Evolutionary conservation across 2,113 vertebrate genomes (phyloP).

Genomic region (Hypomesus transpacificus): DNA sequence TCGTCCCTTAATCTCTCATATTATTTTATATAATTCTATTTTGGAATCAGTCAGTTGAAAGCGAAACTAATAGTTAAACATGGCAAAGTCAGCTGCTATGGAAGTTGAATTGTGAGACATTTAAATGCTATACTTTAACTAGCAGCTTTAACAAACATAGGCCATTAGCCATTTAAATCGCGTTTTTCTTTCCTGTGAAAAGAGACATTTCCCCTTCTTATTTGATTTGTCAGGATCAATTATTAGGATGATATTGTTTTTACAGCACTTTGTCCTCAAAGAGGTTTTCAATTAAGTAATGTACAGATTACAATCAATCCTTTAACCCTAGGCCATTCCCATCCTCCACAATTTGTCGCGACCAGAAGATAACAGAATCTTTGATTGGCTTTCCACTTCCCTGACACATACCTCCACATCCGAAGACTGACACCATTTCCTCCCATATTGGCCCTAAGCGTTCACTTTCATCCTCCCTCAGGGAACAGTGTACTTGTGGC

Average conservation of each 20-base stretch:
- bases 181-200: constrained; percentile 55
- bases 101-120: no score
- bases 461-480: constrained; percentile 28
- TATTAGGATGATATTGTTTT: constrained; percentile 67
- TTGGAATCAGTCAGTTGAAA: no score
- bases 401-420: constrained; percentile 31
- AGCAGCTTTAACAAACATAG: constrained; percentile 48
- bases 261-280: constrained; percentile 63
- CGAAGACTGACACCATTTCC: constrained; percentile 37
- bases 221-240: constrained; percentile 73
- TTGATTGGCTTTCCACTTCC: constrained; percentile 49
- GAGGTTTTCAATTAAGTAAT: constrained; percentile 82
- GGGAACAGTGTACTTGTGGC: constrained; percentile 17
- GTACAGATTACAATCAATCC: constrained; percentile 77
- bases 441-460: not conserved
- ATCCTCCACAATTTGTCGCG: constrained; percentile 38
- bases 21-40: no score
- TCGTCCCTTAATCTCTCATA: no score
- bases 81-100: no score
- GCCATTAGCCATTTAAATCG: constrained; percentile 51
- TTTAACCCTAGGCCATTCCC: constrained; percentile 38
- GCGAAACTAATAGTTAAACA: no score
- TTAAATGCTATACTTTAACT: constrained; percentile 22
- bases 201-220: constrained; percentile 64
- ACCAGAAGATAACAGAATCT: constrained; percentile 61